Conservation (phyloP, 2,113 vertebrate genomes). For the Peromyscus leucopus region DNA sequence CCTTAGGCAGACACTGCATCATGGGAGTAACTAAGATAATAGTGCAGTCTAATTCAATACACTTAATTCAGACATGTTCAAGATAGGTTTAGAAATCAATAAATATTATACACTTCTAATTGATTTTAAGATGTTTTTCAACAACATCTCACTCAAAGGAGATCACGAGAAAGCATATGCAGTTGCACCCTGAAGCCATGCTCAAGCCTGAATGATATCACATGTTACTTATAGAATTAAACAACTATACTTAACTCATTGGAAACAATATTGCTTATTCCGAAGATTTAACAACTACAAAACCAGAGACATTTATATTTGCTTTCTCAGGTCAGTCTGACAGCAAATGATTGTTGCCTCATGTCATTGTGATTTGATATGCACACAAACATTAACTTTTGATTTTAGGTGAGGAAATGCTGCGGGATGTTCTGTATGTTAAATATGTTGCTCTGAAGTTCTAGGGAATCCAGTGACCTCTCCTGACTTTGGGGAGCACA, state of each 20-base stretch:
- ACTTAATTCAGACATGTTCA: constrained; percentile 44
- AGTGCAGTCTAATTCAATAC: background rate
- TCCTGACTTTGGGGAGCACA: background rate
- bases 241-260: background rate
- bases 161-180: background rate
- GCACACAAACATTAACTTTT: background rate
- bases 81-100: constrained; percentile 51
- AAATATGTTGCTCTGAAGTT: too few species aligned
- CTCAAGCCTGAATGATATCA: background rate
- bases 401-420: background rate
- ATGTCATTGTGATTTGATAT: background rate
- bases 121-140: constrained; percentile 12
- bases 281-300: background rate
- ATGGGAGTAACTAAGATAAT: background rate
- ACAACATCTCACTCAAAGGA: background rate
- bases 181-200: background rate
- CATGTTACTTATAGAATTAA: constrained; percentile 25
- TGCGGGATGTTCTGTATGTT: too few species aligned
- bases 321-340: background rate
- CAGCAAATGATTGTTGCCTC: background rate
- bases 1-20: background rate
- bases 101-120: constrained; percentile 38
- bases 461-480: too few species aligned
- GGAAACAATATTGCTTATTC: background rate
- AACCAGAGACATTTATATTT: background rate